Conservation (phyloP, 2,888 invertebrate species). For the Malacosoma neustria region DNA sequence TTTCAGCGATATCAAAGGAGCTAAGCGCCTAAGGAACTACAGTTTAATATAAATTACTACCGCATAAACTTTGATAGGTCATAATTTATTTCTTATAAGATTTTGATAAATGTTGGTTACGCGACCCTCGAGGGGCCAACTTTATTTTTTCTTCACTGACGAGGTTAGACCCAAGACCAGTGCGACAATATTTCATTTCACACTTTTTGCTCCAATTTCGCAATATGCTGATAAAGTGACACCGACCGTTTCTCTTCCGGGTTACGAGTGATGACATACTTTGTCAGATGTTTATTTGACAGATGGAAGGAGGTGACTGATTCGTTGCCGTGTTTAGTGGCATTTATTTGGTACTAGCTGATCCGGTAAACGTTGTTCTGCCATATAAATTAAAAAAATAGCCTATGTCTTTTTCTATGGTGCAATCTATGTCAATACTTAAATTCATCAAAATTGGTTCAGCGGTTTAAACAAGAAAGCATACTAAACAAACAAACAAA, state of each 20-base stretch:
- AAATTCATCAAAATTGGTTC: too few relatives aligned
- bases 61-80: constrained; percentile 11
- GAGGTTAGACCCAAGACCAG: constrained; percentile 10
- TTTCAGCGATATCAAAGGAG: too few relatives aligned
- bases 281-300: neutral
- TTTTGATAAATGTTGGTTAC: constrained; percentile 18
- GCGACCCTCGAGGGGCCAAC: constrained; percentile 6
- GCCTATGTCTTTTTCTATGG: too few relatives aligned
- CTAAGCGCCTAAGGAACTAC: too few relatives aligned
- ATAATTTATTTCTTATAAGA: constrained; percentile 13
- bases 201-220: constrained; percentile 9
- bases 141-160: constrained; percentile 13
- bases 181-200: constrained; percentile 14
- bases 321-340: too few relatives aligned
- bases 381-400: too few relatives aligned
- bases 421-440: too few relatives aligned
- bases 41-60: neutral
- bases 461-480: too few relatives aligned
- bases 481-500: too few relatives aligned
- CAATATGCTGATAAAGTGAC: neutral
- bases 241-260: neutral
- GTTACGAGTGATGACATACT: neutral
- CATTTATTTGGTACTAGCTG: too few relatives aligned
- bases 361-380: too few relatives aligned
- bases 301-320: too few relatives aligned